These are phyloP conservation scores for Calliphora vomitoria DNA, from an alignment of 2,888 invertebrate genomes.

Conservation along the genomic window DNA sequence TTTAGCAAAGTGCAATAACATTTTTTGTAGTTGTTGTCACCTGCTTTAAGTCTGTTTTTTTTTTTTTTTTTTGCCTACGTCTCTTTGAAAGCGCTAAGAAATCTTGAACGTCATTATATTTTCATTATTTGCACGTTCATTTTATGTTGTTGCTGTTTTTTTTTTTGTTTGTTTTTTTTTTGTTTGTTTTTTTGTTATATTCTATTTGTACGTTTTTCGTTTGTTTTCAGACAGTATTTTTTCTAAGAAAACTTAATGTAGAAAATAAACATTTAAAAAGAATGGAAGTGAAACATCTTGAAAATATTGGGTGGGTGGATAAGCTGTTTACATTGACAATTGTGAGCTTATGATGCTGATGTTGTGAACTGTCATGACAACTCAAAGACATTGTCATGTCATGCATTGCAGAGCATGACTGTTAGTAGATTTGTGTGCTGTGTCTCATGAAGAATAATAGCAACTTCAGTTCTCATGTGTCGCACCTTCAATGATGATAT, in stretches of 20 bases:
- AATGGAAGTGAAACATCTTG: neutral
- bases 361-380: no score
- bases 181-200: neutral
- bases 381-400: no score
- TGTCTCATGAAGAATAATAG: no score
- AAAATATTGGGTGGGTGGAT: neutral
- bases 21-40: neutral
- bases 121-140: slow-evolving; percentile 27
- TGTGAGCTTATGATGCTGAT: no score
- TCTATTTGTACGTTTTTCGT: neutral
- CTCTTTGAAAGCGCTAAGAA: neutral
- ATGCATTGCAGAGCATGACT: no score
- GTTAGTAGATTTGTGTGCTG: no score
- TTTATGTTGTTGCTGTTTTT: slow-evolving; percentile 2
- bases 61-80: neutral
- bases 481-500: no score
- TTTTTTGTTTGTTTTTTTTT: no score
- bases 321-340: neutral
- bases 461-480: no score
- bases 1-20: slow-evolving; percentile 3
- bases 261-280: neutral
- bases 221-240: neutral
- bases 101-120: slow-evolving; percentile 37
- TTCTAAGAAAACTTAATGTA: neutral
- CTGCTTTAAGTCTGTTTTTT: no score